Conservation (phyloP, 2,888 invertebrate genomes). For the Antitype chi region DNA sequence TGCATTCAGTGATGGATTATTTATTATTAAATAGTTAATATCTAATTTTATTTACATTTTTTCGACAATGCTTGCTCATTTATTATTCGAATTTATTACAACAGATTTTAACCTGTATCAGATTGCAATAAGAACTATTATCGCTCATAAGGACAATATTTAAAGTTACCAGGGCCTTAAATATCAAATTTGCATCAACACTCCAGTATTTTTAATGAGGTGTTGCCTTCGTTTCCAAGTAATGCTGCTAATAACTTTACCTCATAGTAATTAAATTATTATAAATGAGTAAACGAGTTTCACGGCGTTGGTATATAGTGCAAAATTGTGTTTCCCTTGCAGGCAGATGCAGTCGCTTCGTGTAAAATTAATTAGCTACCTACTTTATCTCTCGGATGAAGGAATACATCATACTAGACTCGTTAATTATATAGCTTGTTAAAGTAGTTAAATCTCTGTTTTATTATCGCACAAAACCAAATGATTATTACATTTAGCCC, state of each 20-base stretch:
- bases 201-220: slow-evolving; percentile 10
- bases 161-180: no score
- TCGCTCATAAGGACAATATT: no score
- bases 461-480: not conserved
- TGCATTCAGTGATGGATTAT: no score
- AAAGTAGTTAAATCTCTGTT: not conserved
- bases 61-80: no score
- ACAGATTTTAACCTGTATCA: no score
- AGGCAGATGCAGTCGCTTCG: slow-evolving; percentile 4
- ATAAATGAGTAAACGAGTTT: not conserved
- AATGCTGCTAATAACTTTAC: not conserved
- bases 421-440: slow-evolving; percentile 3
- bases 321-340: slow-evolving; percentile 17
- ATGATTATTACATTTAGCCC: no score
- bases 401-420: not conserved
- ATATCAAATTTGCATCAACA: not conserved
- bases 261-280: slow-evolving; percentile 10
- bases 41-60: no score
- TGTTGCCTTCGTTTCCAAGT: not conserved
- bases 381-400: not conserved
- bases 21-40: no score
- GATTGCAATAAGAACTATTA: no score
- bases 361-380: slow-evolving; percentile 28
- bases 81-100: no score
- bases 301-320: not conserved